Evolutionary conservation across 2,797 vertebrate species (phyloP).

Genomic region (Chelmon rostratus): DNA sequence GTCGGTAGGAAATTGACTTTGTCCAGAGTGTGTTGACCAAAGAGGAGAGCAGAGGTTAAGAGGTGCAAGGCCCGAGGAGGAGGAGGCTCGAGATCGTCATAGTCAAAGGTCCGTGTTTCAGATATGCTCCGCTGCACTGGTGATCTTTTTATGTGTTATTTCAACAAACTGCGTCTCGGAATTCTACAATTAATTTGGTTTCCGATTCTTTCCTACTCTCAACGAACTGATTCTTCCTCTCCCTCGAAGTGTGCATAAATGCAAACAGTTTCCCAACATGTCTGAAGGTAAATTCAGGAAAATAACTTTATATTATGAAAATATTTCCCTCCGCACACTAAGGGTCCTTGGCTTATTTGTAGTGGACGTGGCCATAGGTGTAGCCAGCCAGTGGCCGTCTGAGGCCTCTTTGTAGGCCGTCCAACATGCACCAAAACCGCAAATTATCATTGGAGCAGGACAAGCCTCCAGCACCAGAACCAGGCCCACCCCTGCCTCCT

Average conservation of each 20-base stretch:
- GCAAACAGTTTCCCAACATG: constrained; percentile 55
- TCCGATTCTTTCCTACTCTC: constrained; percentile 18
- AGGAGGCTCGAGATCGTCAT: background rate
- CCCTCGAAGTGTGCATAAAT: constrained; percentile 53
- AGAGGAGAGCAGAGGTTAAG: constrained; percentile 75
- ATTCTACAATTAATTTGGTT: constrained; percentile 24
- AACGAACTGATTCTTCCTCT: constrained; percentile 36
- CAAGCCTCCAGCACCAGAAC: constrained; percentile 85
- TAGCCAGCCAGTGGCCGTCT: constrained; percentile 87
- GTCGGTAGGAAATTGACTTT: constrained; percentile 77
- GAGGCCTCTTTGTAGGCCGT: constrained; percentile 92
- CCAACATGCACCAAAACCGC: constrained; percentile 91
- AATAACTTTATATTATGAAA: constrained; percentile 83
- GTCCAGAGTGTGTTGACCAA: constrained; percentile 77
- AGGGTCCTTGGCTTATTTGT: constrained; percentile 85
- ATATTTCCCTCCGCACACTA: constrained; percentile 87
- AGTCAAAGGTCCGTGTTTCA: too few species aligned
- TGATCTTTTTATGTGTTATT: background rate
- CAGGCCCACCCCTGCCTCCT: constrained; percentile 62
- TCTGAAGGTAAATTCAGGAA: constrained; percentile 75
- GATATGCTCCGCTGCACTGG: background rate
- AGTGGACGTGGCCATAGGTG: constrained; percentile 83
- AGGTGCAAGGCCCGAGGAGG: constrained; percentile 41
- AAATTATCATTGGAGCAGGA: constrained; percentile 93
- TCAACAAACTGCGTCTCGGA: background rate